These are phyloP conservation scores for Drosophila buzzatii DNA, from an alignment of 2,888 invertebrate genomes.

Conservation along the genomic window DNA sequence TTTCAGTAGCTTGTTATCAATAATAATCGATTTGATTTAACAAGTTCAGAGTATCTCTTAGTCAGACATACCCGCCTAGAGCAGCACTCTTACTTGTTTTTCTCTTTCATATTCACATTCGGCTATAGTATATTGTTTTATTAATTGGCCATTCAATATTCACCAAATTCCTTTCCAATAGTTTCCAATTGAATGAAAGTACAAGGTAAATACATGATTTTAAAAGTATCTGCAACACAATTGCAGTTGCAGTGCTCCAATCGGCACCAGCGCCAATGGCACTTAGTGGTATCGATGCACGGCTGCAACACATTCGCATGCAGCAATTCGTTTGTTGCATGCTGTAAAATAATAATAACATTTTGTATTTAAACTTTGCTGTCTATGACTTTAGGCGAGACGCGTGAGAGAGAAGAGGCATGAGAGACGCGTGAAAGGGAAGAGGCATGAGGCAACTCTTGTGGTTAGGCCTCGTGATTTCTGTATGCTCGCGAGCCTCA, in stretches of 20 bases:
- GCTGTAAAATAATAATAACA: conserved; percentile 38
- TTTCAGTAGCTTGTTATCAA: too few relatives aligned
- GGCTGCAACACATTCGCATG: neutral
- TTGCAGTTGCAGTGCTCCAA: neutral
- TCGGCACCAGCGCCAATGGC: too few relatives aligned
- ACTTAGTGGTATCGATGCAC: conserved; percentile 7
- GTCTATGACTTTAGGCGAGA: neutral
- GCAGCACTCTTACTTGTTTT: neutral
- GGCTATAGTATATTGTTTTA: neutral
- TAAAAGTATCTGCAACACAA: neutral
- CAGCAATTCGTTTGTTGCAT: conserved; percentile 37
- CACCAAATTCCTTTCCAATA: neutral
- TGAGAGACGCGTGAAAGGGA: too few relatives aligned
- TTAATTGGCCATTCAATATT: neutral
- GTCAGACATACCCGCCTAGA: neutral
- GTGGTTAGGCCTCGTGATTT: conserved; percentile 47
- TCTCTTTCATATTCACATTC: neutral
- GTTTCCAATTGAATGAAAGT: neutral
- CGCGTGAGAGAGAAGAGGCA: neutral
- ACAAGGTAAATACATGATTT: neutral
- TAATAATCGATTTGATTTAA: too few relatives aligned
- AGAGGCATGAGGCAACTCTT: neutral
- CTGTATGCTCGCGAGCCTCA: conserved; percentile 8
- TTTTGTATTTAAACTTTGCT: conserved; percentile 28
- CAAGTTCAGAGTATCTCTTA: too few relatives aligned